Evolutionary conservation across 2,113 vertebrate genomes (phyloP).

Genomic region (Uropsilus gracilis): DNA sequence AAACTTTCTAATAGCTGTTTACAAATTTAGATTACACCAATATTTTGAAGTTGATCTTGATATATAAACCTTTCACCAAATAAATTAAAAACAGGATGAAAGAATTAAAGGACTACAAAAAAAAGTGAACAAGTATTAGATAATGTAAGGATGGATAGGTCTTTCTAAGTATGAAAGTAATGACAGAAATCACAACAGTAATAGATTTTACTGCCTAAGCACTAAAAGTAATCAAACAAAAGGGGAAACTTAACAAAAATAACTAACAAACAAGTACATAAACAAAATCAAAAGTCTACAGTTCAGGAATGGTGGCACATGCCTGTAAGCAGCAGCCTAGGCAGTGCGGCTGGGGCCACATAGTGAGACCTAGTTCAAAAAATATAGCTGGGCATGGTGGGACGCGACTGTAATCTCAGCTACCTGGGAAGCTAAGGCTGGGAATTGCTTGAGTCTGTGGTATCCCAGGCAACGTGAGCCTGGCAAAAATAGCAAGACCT

Average conservation of each 20-base stretch:
- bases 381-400: too few species aligned
- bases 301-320: too few species aligned
- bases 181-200: background rate
- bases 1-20: background rate
- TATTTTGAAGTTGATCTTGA: background rate
- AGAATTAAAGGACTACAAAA: background rate
- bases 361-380: too few species aligned
- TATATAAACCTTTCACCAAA: background rate
- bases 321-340: too few species aligned
- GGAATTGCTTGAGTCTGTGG: too few species aligned
- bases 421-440: too few species aligned
- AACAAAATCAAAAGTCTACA: too few species aligned
- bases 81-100: background rate
- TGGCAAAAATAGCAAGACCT: too few species aligned
- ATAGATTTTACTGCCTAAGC: background rate
- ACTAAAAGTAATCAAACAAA: background rate
- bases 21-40: background rate
- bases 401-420: too few species aligned
- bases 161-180: background rate
- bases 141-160: background rate
- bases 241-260: background rate
- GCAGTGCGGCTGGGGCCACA: too few species aligned
- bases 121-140: background rate
- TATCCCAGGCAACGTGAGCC: too few species aligned
- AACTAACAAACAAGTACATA: background rate